phyloP scores from a whole-genome alignment of 2,113 vertebrate genomes.

The Circaetus gallicus region DNA sequence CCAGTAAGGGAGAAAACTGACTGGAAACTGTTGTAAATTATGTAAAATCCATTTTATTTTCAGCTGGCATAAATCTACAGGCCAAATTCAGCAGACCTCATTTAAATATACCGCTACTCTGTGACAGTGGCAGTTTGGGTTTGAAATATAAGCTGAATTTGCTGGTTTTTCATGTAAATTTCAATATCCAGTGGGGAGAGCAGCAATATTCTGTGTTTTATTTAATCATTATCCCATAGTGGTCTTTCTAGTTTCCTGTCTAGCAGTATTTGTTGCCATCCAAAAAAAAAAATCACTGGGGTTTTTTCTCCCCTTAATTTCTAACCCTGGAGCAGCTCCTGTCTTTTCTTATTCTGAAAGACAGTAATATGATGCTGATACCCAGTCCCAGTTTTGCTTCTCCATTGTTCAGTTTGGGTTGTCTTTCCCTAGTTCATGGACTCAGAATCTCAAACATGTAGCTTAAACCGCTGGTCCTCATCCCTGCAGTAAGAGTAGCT shows the following conservation, averaged over 20 bases:
- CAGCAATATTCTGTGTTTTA: not conserved
- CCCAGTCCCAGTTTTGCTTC: not conserved
- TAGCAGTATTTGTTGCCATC: not conserved
- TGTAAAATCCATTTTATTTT: not conserved
- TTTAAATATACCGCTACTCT: not conserved
- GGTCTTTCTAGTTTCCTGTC: not conserved
- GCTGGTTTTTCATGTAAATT: not conserved
- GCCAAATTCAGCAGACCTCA: not conserved
- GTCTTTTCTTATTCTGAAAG: not conserved
- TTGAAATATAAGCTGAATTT: not conserved
- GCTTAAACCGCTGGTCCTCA: not conserved
- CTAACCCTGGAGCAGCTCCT: not conserved
- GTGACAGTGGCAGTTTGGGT: not conserved
- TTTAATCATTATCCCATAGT: not conserved
- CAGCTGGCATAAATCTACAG: not conserved
- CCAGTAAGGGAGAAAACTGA: not conserved
- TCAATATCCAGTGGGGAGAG: not conserved
- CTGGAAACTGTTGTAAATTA: not conserved
- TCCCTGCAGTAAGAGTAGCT: not conserved
- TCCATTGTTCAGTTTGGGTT: rapidly evolving
- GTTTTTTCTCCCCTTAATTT: not conserved
- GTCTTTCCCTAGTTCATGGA: not conserved
- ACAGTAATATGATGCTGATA: not conserved
- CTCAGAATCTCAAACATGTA: not conserved
- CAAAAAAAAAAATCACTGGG: not conserved